phyloP scores from a whole-genome alignment of 2,888 invertebrate genomes.

The Plagiodera versicolora region DNA sequence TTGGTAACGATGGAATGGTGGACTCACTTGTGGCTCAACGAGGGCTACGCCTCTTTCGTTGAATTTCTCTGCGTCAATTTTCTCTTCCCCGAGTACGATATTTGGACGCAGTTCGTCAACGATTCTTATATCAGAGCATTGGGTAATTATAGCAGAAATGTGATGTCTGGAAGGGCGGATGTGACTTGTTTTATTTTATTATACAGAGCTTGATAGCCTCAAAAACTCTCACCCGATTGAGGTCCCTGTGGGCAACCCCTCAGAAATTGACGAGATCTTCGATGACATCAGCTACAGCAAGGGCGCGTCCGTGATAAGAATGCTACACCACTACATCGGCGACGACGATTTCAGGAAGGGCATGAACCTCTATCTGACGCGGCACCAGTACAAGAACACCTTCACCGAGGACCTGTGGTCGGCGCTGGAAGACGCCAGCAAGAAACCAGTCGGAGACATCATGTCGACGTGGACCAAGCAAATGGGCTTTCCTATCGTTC shows the following conservation, averaged over 20 bases:
- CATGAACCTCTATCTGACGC: conserved; percentile 85
- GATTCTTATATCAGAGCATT: conserved; percentile 84
- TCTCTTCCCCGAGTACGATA: conserved; percentile 92
- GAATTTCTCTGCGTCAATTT: conserved; percentile 92
- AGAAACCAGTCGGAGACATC: conserved; percentile 85
- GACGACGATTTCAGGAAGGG: conserved; percentile 91
- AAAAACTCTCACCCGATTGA: conserved; percentile 96
- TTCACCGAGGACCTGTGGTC: conserved; percentile 93
- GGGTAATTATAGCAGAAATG: background rate
- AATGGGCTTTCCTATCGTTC: conserved; percentile 93
- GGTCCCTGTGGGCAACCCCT: conserved; percentile 91
- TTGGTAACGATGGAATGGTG: conserved; percentile 99
- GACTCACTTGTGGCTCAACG: conserved; percentile 96
- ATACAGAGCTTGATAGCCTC: conserved; percentile 77
- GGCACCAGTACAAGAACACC: conserved; percentile 88
- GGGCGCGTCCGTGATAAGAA: conserved; percentile 91
- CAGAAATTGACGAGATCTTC: conserved; percentile 96
- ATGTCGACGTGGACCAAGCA: conserved; percentile 98
- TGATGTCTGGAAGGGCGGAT: no score
- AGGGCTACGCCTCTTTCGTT: conserved; percentile 87
- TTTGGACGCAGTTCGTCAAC: conserved; percentile 95
- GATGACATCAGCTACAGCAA: conserved; percentile 97
- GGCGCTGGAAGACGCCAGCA: conserved; percentile 83
- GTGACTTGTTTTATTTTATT: no score
- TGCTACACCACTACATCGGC: conserved; percentile 92